Base-by-base conservation (phyloP, 1,140 invertebrate species). In the Brachionus sp. region DNA sequence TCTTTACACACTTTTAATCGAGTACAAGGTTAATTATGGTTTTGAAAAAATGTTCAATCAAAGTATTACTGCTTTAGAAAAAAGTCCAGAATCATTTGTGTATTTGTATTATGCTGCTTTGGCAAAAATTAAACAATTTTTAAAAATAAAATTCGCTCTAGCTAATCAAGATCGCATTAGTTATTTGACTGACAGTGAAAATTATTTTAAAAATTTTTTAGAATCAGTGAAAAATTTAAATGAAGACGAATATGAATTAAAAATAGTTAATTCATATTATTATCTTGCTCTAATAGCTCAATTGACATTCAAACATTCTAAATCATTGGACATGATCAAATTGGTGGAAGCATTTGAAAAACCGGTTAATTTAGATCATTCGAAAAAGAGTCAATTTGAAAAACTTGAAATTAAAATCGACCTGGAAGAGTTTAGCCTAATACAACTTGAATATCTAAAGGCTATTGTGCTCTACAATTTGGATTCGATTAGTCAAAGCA, bases 201-300 rank as follows among this genome's bases (percentile, higher is more conserved):
- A 13, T 13, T 46, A 46, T 75, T 46, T 75, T 46, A 44, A 75
- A 75, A 75, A 75, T 10, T 75, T 46, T 44, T 23, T 75, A 12
- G 12, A 23, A 19, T 29, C 44, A 29, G 37, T 44, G 3, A 75
- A 75, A 46, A 75, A 46, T 46, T n/a, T 46, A 44, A 29, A 29
- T 75, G 37, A 19, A 12, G 39, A 75, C 23, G 66, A 70, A 16
- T 39, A 37, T 19, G 66, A 70, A 37, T 23, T 46, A 35, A 75
- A 75, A 75, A 39, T 75, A n/a, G 10, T 46, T 1, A 75, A 75
- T 75, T 75, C 39, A 7, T 75, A 75, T 33, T 75, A 75, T 46
- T 75, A 75, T 35, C 25, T 75, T 10, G 37, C 35, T 25, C 12
- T 75, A 5, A 75, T 75, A 25, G 29, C 33, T 19, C 66, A 75